phyloP scores from a whole-genome alignment of 2,113 vertebrate species.

The Pampusana beccarii region DNA sequence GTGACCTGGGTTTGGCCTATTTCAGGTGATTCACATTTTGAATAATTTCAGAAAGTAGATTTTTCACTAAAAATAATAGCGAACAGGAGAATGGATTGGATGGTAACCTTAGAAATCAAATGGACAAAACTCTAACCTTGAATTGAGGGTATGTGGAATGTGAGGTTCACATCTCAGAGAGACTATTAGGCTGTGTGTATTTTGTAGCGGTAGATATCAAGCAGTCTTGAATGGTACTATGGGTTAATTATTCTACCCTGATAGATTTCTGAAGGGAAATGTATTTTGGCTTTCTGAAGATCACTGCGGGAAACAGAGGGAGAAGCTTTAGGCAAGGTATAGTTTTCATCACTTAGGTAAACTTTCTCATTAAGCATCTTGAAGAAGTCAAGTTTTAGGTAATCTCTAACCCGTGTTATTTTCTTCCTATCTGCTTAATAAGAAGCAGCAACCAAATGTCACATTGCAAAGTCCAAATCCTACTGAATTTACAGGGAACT shows the following conservation, averaged over 20 bases:
- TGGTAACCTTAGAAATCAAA: neutral
- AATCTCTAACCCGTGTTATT: neutral
- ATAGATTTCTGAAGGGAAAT: neutral
- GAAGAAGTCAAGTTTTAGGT: neutral
- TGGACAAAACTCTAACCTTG: neutral
- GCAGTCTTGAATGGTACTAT: neutral
- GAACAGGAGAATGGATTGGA: accelerated
- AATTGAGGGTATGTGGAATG: neutral
- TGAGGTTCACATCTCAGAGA: neutral
- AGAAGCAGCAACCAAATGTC: neutral
- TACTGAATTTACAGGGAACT: neutral
- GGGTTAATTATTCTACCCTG: neutral
- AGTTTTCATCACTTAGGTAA: neutral
- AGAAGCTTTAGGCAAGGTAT: neutral
- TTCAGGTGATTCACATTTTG: neutral
- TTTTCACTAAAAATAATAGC: neutral
- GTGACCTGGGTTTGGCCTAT: accelerated
- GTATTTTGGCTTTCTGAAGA: neutral
- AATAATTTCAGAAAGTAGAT: neutral
- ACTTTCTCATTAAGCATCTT: neutral
- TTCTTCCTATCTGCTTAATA: neutral
- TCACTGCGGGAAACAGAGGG: neutral
- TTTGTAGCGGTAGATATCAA: neutral
- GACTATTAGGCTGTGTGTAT: neutral
- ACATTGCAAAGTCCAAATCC: neutral